Evolutionary conservation across 2,797 vertebrate genomes (phyloP).

Genomic region (Acipenser ruthenus): DNA sequence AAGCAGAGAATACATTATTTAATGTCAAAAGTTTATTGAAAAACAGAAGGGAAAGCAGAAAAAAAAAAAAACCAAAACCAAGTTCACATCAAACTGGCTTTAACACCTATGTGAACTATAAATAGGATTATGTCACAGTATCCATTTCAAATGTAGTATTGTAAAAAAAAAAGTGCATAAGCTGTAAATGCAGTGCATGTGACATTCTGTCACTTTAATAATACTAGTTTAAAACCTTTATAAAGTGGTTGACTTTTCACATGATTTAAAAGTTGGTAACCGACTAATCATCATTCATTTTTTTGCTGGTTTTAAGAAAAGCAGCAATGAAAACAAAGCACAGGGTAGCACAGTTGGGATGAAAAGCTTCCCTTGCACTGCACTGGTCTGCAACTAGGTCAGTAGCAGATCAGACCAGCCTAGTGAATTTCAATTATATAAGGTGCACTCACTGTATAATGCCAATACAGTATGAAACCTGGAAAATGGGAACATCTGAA

Average conservation of each 20-base stretch:
- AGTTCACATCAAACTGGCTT: slow-evolving; percentile 60
- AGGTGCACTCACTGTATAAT: too few species aligned
- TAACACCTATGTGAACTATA: slow-evolving; percentile 14
- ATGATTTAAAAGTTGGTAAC: slow-evolving; percentile 8
- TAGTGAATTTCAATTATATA: too few species aligned
- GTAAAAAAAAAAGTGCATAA: slow-evolving; percentile 7
- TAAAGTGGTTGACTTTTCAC: slow-evolving; percentile 20
- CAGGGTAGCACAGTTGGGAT: background rate
- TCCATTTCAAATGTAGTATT: slow-evolving; percentile 9
- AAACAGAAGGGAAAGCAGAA: slow-evolving; percentile 64
- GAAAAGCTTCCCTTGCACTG: too few species aligned
- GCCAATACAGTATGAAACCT: too few species aligned
- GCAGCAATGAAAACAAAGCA: background rate
- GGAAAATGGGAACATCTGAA: background rate
- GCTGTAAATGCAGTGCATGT: slow-evolving; percentile 12
- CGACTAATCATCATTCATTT: background rate
- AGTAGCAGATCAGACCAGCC: too few species aligned
- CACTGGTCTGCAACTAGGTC: too few species aligned
- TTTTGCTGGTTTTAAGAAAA: too few species aligned
- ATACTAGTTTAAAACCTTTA: slow-evolving; percentile 10
- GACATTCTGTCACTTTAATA: slow-evolving; percentile 13
- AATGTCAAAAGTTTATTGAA: slow-evolving; percentile 63
- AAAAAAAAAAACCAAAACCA: slow-evolving; percentile 25
- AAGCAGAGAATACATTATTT: slow-evolving; percentile 17
- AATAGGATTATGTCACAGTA: background rate